Evolutionary conservation across 2,113 vertebrate species (phyloP).

Genomic region (Mola mola): DNA sequence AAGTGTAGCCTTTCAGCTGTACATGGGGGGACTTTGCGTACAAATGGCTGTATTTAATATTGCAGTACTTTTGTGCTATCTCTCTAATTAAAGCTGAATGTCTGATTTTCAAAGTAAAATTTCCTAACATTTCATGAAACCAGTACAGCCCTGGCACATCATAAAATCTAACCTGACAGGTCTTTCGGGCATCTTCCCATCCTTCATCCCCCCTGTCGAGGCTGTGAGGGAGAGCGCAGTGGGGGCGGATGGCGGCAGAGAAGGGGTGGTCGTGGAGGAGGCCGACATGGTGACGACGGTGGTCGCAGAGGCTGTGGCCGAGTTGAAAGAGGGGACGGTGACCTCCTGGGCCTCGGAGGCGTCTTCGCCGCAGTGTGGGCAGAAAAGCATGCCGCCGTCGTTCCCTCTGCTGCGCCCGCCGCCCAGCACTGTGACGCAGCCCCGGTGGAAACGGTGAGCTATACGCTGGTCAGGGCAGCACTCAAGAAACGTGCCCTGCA

Average conservation of each 20-base stretch:
- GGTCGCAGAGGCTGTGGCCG: conserved; percentile 72
- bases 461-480: conserved; percentile 92
- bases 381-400: conserved; percentile 88
- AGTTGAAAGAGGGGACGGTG: conserved; percentile 83
- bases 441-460: conserved; percentile 91
- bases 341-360: conserved; percentile 92
- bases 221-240: conserved; percentile 60
- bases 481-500: conserved; percentile 91
- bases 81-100: too few relatives aligned
- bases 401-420: conserved; percentile 72
- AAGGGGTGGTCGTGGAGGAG: conserved; percentile 75
- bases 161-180: conserved; percentile 72
- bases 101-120: neutral
- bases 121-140: too few relatives aligned
- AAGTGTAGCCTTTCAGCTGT: too few relatives aligned
- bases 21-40: too few relatives aligned
- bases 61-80: too few relatives aligned
- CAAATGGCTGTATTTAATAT: too few relatives aligned
- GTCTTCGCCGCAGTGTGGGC: conserved; percentile 93
- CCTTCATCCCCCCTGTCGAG: conserved; percentile 60
- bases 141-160: too few relatives aligned
- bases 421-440: conserved; percentile 89
- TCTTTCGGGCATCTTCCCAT: conserved; percentile 74
- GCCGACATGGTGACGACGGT: conserved; percentile 85
- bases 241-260: conserved; percentile 61